Percentiles rank a stretch among this genome's conserved stretches.
phyloP scores from a whole-genome alignment of 2,797 vertebrate genomes.

The Delichon dasypus region DNA sequence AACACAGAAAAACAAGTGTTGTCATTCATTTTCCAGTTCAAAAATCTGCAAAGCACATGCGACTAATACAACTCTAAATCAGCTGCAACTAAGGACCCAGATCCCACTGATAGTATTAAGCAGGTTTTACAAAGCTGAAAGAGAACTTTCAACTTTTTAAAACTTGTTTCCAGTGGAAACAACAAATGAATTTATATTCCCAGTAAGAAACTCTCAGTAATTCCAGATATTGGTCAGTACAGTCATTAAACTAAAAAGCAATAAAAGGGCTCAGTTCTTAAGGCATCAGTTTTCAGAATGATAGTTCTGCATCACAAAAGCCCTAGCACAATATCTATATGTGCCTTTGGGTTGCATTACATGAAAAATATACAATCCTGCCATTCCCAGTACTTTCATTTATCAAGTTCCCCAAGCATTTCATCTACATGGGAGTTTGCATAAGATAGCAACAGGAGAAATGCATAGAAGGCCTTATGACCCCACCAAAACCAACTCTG shows the following conservation, averaged over 20 bases:
- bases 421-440: neutral
- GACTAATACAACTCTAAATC: neutral
- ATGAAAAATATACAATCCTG: neutral
- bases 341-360: neutral
- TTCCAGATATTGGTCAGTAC: neutral
- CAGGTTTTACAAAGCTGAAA: neutral
- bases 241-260: neutral
- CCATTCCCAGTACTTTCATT: neutral
- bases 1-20: neutral
- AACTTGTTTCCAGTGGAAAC: neutral
- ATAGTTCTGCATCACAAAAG: neutral
- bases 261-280: neutral
- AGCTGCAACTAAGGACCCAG: neutral
- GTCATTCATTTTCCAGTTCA: neutral
- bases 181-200: neutral
- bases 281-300: neutral
- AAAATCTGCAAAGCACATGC: neutral
- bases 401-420: neutral
- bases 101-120: neutral
- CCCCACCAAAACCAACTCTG: fast-evolving
- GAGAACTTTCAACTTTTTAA: neutral
- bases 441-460: neutral
- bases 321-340: neutral
- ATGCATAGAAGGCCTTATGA: neutral
- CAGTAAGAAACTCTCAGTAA: neutral